Conservation (phyloP, 2,113 vertebrate species). For the Cryptomyrus ogoouensis region DNA sequence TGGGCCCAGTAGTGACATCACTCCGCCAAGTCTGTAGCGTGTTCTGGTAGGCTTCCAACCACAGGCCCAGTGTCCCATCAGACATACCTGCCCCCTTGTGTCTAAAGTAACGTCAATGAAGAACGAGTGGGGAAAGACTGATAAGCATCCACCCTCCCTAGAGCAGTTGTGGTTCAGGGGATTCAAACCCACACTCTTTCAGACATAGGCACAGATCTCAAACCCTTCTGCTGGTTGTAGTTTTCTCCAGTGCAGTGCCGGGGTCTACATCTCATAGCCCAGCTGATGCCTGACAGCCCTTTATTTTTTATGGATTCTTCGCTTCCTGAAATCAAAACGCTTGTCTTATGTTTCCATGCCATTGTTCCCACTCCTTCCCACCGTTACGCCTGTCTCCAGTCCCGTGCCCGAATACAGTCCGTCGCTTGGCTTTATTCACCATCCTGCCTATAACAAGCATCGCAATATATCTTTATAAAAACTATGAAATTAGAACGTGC, state of each 20-base stretch:
- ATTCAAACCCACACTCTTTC: neutral
- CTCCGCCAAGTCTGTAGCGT: neutral
- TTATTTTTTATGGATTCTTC: neutral
- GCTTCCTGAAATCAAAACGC: neutral
- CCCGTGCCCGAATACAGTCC: neutral
- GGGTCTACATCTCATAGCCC: neutral
- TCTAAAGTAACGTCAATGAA: neutral
- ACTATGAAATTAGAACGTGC: neutral
- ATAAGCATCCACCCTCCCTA: neutral
- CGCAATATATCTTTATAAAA: neutral
- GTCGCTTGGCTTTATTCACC: neutral
- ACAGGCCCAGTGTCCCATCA: neutral
- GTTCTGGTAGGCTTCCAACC: neutral
- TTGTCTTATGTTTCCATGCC: neutral
- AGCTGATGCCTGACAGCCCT: neutral
- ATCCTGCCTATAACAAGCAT: neutral
- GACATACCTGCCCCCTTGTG: neutral
- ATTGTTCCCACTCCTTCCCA: neutral
- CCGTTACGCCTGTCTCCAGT: neutral
- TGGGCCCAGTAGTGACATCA: neutral
- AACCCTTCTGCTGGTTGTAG: neutral
- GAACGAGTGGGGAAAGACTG: neutral
- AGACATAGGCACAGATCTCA: neutral
- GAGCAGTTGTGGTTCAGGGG: neutral
- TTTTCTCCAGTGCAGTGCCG: neutral